Evolutionary conservation across 2,797 vertebrate species (phyloP), one percentile per base, ranked within the genome.

Genomic region (Onychomys arenicola): DNA sequence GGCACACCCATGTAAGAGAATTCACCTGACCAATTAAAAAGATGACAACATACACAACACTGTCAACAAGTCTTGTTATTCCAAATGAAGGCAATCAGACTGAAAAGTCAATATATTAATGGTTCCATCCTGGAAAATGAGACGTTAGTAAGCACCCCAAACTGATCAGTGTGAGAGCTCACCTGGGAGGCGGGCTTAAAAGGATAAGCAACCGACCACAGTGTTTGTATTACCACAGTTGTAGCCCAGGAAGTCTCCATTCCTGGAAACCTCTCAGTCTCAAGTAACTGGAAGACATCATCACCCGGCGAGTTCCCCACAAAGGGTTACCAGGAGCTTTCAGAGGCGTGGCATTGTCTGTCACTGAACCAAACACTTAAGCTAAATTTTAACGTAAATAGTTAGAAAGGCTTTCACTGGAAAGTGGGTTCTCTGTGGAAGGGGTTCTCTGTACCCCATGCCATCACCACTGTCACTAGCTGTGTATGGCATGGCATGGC

Each of bases 401-500:
- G 25, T 46, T 25, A 12, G 40, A 16, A 89, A 96, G 76, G 19
- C 29, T 81, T 71, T 25, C 1, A 21, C 34, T 9, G 23, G 32
- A 91, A 9, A 2, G 27, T 17, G 52, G 32, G 29, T 32, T 65
- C 2, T 43, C 29, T n/a, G 29, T 49, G 2, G 43, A 4, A 69
- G n/a, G 6, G n/a, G 9, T 61, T 94, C 63, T 57, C 5, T 37
- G 11, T 52, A 10, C 65, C 59, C 67, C 21, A 11, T 1, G 6
- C 32, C 46, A 23, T 16, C 37, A 40, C 14, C 0, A 3, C 25
- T n/a, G 6, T 34, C 21, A 85, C 73, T 61, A 23, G 10, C 17
- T 83, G 5, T 25, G 6, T 43, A 65, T 55, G 43, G 40, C 0
- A 0, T 55, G 43, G 40, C 0, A 0, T 2, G 23, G 55, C 2